Percentiles rank a stretch among this genome's conserved stretches.
Conservation (phyloP, 2,113 vertebrate species). For the Mionectes macconnelli region DNA sequence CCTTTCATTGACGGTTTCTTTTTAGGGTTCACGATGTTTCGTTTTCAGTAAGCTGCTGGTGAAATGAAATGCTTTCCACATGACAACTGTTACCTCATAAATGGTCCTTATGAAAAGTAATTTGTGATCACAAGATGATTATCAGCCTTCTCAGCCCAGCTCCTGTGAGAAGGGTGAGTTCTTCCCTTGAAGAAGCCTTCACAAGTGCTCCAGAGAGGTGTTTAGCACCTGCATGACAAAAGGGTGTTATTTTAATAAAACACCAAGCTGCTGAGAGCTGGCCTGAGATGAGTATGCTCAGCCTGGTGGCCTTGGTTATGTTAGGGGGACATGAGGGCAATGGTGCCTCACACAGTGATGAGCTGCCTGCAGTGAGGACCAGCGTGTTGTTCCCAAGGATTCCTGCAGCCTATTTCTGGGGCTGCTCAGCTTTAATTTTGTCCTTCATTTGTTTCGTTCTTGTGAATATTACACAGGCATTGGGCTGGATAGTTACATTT, state of each 20-base stretch:
- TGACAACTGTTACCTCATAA: slow-evolving; percentile 50
- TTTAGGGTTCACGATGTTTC: slow-evolving; percentile 27
- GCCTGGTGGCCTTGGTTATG: not conserved
- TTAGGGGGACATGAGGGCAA: not conserved
- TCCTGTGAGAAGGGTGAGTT: not conserved
- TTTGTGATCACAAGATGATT: slow-evolving; percentile 55
- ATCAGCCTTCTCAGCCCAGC: slow-evolving; percentile 24
- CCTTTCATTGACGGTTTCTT: slow-evolving; percentile 42
- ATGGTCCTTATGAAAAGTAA: slow-evolving; percentile 42
- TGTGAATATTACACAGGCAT: not conserved
- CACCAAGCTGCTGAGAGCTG: not conserved
- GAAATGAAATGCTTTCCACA: slow-evolving; percentile 19
- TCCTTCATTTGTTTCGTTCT: not conserved
- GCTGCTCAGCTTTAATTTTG: not conserved
- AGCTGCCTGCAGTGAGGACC: not conserved
- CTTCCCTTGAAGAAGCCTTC: not conserved
- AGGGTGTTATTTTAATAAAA: not conserved
- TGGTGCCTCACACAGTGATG: not conserved
- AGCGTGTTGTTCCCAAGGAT: not conserved
- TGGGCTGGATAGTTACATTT: not conserved
- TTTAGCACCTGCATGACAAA: not conserved
- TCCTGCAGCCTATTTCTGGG: not conserved
- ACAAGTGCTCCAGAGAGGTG: not conserved
- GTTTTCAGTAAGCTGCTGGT: slow-evolving; percentile 18
- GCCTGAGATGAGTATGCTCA: not conserved